These are phyloP conservation scores for Bothrops jararaca DNA, from an alignment of 2,113 vertebrate species.

Conservation along the genomic window DNA sequence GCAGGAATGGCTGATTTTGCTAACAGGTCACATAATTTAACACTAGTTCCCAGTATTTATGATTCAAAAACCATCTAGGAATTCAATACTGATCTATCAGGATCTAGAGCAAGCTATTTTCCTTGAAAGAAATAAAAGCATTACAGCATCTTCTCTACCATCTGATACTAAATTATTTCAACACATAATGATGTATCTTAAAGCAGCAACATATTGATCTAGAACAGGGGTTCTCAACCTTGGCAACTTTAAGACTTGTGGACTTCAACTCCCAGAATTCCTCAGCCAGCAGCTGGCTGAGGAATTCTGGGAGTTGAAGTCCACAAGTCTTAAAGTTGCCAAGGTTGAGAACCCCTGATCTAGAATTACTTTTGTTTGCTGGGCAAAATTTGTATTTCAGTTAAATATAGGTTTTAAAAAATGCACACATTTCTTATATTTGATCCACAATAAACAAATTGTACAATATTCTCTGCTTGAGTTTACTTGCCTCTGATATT, in stretches of 20 bases:
- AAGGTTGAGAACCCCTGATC: background rate
- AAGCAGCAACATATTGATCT: background rate
- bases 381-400: background rate
- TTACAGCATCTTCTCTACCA: background rate
- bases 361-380: background rate
- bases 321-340: too few species aligned
- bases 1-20: background rate
- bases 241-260: too few species aligned
- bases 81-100: background rate
- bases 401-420: background rate
- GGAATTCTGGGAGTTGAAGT: too few species aligned
- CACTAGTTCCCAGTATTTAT: background rate
- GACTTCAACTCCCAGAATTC: too few species aligned
- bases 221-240: background rate
- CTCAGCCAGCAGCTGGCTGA: too few species aligned
- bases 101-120: background rate
- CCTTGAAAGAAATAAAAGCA: background rate
- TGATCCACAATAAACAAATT: background rate
- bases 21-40: background rate
- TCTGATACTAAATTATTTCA: background rate
- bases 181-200: background rate
- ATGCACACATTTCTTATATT: background rate
- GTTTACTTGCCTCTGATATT: background rate
- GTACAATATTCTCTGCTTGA: background rate
- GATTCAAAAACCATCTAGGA: background rate